Evolutionary conservation across 2,113 vertebrate species (phyloP).

Genomic region (Pogonocichla stellata): DNA sequence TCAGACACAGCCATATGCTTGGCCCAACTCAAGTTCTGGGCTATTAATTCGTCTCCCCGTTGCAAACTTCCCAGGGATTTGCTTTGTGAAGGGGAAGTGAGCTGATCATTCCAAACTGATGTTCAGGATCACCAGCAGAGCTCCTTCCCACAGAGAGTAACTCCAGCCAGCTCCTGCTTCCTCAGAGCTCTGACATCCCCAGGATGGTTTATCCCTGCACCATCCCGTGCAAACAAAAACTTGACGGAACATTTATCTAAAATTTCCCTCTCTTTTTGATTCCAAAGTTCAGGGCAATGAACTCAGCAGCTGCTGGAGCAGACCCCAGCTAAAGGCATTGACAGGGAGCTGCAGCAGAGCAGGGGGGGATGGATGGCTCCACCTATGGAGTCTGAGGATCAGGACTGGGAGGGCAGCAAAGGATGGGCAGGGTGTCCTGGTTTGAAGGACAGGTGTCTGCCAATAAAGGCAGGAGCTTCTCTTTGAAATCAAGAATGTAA

Average conservation of each 20-base stretch:
- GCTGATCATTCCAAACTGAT: neutral
- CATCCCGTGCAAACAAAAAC: neutral
- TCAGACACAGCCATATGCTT: neutral
- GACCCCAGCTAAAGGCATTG: too few relatives aligned
- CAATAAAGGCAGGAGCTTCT: too few relatives aligned
- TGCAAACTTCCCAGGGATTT: neutral
- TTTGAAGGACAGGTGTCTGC: too few relatives aligned
- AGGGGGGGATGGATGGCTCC: neutral
- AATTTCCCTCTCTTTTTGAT: neutral
- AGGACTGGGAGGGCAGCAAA: neutral
- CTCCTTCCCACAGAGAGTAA: neutral
- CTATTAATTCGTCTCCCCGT: neutral
- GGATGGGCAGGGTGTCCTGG: neutral
- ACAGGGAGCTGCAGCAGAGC: neutral
- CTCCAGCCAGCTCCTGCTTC: neutral
- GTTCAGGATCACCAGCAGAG: neutral
- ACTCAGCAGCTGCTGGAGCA: neutral
- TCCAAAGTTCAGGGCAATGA: neutral
- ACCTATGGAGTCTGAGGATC: rapidly evolving
- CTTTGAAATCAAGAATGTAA: too few relatives aligned
- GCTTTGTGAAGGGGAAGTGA: neutral
- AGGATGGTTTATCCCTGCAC: neutral
- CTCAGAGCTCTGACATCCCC: neutral
- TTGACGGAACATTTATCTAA: neutral
- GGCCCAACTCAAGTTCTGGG: neutral